These are phyloP conservation scores for Achatina immaculata DNA, from an alignment of 1,140 invertebrate species.

Conservation along the genomic window DNA sequence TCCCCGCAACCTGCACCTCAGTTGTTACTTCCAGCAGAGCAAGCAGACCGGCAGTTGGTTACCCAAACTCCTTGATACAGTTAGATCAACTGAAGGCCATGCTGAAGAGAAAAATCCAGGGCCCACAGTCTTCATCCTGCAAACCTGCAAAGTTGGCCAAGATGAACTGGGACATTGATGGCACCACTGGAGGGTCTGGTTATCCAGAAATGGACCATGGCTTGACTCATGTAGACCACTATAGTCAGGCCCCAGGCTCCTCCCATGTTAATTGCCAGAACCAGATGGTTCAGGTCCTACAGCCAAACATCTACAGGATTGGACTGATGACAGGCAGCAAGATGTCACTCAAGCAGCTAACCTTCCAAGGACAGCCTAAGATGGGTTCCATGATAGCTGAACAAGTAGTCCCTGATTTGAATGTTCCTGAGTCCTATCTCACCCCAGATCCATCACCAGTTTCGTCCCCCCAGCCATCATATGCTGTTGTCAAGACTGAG, in stretches of 20 bases:
- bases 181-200: conserved; percentile 26
- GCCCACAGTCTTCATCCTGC: conserved; percentile 43
- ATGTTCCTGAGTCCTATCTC: conserved; percentile 61
- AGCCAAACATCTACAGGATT: background rate
- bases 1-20: conserved; percentile 37
- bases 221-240: conserved; percentile 12
- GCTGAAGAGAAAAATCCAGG: conserved; percentile 63
- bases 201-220: conserved; percentile 18
- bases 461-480: conserved; percentile 58
- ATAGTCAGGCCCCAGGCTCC: background rate
- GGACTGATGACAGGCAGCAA: conserved; percentile 3
- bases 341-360: background rate
- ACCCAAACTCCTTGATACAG: conserved; percentile 42
- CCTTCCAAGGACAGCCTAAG: background rate
- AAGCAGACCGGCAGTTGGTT: conserved; percentile 7
- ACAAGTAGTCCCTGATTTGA: conserved; percentile 61
- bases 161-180: conserved; percentile 41
- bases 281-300: conserved; percentile 17
- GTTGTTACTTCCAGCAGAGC: conserved; percentile 42
- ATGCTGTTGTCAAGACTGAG: conserved; percentile 31
- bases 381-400: conserved; percentile 42
- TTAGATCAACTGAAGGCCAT: conserved; percentile 58
- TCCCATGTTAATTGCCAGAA: background rate
- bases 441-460: conserved; percentile 65
- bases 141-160: conserved; percentile 58